phyloP scores from a whole-genome alignment of 2,113 vertebrate species.

The Indri indri region DNA sequence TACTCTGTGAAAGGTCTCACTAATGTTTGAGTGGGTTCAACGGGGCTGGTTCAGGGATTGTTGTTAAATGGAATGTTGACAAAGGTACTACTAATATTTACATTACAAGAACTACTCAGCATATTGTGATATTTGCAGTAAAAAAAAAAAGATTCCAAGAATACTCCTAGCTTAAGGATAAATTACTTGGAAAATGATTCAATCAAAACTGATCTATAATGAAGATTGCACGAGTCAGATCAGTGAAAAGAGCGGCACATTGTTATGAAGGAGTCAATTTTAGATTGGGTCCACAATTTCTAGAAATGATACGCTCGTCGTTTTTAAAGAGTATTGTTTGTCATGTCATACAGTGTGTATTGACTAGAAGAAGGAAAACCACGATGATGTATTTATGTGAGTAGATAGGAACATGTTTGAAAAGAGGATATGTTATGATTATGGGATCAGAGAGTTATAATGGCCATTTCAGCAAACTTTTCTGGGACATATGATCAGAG shows the following conservation, averaged over 20 bases:
- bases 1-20: neutral
- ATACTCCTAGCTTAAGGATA: neutral
- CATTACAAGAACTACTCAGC: neutral
- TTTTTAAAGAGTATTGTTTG: neutral
- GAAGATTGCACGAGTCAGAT: neutral
- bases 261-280: neutral
- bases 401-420: neutral
- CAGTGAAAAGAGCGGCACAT: neutral
- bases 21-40: constrained; percentile 42
- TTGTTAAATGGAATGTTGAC: constrained; percentile 11
- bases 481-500: neutral
- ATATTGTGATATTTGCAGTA: neutral
- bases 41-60: neutral
- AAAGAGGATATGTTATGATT: neutral
- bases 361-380: neutral
- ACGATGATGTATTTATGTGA: neutral
- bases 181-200: neutral
- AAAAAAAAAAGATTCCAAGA: neutral
- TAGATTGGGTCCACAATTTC: neutral
- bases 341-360: neutral
- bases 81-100: constrained; percentile 6
- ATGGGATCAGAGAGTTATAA: neutral
- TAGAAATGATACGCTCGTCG: constrained; percentile 12
- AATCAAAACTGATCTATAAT: constrained; percentile 5
- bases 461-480: neutral